Base-by-base conservation (phyloP, 1,140 invertebrate species). In the Cylas formicarius region DNA sequence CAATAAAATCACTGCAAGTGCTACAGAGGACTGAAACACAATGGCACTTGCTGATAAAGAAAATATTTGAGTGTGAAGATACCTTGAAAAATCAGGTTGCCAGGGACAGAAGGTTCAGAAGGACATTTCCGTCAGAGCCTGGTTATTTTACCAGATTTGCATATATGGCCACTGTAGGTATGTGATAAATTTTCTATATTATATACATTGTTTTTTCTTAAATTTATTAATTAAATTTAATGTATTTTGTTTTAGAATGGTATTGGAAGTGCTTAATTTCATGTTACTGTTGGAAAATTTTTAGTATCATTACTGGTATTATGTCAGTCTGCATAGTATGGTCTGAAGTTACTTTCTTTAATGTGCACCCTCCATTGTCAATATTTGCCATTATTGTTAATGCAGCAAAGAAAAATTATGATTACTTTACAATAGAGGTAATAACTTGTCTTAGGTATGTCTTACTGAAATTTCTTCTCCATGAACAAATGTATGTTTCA, bases 281-380 rank as follows among this genome's bases (percentile, higher is more conserved):
- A 51, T 76, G 78, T 36, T 86, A 88, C 55, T 75, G 86, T 17
- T 73, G 86, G 46, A 84, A 86, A 59, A 57, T 75, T 0, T 57
- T 85, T 32, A 85, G 88, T 6, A 65, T 94, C 31, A 55, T 84
- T 1, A 79, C 89, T 4, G 81, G 78, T 2, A 69, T 84, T 19
- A 73, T 98, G 61, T 96, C 93, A 0, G 68, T 86, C 16, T 78
- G 86, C 60, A 90, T 99, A 27, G 86, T 99, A 9, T 99, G 96
- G 95, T 97, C 93, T 5, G 97, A 99, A 73, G 81, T 97, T 35
- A 95, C 95, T 1, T 99, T 99, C 67, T 99, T 99, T 69, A 87
- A 86, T 55, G 82, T 86, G 61, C 65, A 69, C 17, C 95, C 95
- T 1, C 86, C 93, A 13, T 70, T 99, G 4, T 97, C 94, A 1